These are phyloP conservation scores for Numenius arquata DNA, from an alignment of 2,113 vertebrate genomes.

Conservation along the genomic window DNA sequence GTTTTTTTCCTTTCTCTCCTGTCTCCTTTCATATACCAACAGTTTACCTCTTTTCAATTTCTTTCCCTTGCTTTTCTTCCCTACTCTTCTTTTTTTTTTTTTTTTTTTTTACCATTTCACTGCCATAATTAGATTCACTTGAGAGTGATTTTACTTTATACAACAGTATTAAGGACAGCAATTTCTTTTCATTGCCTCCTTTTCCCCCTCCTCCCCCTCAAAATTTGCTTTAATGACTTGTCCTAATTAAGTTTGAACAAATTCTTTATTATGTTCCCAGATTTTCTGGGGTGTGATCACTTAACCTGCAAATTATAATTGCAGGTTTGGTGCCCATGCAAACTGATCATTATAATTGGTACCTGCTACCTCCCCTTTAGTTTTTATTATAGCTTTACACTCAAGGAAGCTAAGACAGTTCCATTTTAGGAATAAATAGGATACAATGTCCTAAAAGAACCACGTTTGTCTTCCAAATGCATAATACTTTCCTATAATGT, in stretches of 20 bases:
- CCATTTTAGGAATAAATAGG: neutral
- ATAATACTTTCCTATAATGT: neutral
- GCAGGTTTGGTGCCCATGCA: neutral
- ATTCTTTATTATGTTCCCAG: neutral
- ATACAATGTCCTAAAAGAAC: neutral
- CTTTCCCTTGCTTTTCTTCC: neutral
- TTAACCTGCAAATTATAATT: slow-evolving; percentile 29
- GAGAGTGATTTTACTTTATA: neutral
- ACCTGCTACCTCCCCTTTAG: neutral
- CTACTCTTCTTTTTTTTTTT: neutral
- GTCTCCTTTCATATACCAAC: neutral
- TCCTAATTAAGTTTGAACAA: slow-evolving; percentile 34
- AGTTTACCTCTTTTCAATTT: neutral
- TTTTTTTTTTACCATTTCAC: neutral
- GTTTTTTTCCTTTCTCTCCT: neutral
- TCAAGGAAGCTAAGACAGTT: neutral
- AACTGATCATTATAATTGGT: neutral
- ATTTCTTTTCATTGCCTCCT: slow-evolving; percentile 1
- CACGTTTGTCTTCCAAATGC: neutral
- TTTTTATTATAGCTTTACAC: neutral
- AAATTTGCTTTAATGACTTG: slow-evolving; percentile 2
- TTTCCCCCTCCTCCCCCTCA: neutral
- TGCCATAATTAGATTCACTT: neutral
- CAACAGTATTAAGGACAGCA: neutral
- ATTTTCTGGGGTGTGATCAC: neutral